A percentile compares a stretch with the other conserved stretches of the same genome.
Evolutionary conservation across 2,113 vertebrate species (phyloP).

Genomic region (Emydocephalus ijimae): DNA sequence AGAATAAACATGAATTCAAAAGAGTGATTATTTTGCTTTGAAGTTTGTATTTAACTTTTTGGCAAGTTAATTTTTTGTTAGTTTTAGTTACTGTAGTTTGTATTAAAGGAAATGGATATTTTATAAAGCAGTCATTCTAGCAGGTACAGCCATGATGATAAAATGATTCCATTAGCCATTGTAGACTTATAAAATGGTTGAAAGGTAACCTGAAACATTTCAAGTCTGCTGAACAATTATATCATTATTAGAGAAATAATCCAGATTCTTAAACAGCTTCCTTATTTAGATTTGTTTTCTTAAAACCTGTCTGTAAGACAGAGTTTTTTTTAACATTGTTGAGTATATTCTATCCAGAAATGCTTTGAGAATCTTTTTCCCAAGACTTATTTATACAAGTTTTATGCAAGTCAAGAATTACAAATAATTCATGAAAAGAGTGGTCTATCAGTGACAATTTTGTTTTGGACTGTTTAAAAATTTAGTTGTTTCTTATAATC

Average conservation of each 20-base stretch:
- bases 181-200: not conserved
- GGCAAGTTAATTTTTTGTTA: not conserved
- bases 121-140: not conserved
- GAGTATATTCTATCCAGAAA: constrained; percentile 30
- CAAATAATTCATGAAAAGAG: constrained; percentile 44
- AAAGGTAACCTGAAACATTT: not conserved
- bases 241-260: not conserved
- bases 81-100: not conserved
- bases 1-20: not conserved
- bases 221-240: not conserved
- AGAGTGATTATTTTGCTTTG: not conserved
- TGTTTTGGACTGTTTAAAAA: constrained; percentile 71
- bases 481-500: constrained; percentile 69
- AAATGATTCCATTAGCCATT: not conserved
- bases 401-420: constrained; percentile 22
- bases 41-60: not conserved
- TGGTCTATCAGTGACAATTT: constrained; percentile 59
- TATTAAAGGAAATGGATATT: not conserved
- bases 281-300: not conserved
- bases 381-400: constrained; percentile 20
- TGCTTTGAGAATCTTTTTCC: constrained; percentile 28
- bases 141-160: not conserved
- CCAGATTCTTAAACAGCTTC: not conserved
- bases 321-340: not conserved
- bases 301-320: not conserved